Conservation (phyloP, 2,113 vertebrate genomes). For the Pangasianodon hypophthalmus region DNA sequence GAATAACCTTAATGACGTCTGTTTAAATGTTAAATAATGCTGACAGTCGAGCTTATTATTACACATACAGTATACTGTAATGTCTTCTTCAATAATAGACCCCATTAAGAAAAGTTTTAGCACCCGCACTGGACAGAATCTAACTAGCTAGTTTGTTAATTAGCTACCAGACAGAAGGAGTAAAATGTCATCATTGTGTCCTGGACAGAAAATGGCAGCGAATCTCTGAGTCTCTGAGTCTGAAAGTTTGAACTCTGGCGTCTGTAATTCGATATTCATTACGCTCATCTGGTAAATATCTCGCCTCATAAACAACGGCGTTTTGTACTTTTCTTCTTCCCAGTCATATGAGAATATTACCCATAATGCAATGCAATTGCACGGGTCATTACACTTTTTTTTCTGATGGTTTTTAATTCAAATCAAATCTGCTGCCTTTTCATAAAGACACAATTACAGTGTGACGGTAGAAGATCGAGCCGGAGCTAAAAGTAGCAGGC, state of each 20-base stretch:
- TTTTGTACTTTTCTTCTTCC: constrained; percentile 24
- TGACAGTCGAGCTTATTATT: neutral
- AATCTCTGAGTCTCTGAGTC: neutral
- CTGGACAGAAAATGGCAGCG: neutral
- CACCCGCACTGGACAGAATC: neutral
- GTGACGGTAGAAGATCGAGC: constrained; percentile 27
- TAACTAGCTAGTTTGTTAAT: neutral
- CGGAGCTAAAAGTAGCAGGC: constrained; percentile 51
- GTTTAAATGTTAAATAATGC: neutral
- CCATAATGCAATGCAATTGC: constrained; percentile 41
- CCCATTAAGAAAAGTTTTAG: neutral
- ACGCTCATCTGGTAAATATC: constrained; percentile 15
- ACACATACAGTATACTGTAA: neutral
- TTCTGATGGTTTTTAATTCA: constrained; percentile 48
- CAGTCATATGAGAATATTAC: constrained; percentile 39
- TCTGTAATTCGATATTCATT: constrained; percentile 32
- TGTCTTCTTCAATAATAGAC: neutral
- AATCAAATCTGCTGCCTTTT: constrained; percentile 56
- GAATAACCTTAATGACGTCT: too few relatives aligned
- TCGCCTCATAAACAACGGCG: constrained; percentile 32
- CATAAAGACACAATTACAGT: constrained; percentile 50
- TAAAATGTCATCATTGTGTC: neutral
- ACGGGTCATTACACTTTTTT: constrained; percentile 48
- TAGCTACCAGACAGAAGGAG: neutral
- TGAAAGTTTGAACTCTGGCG: neutral